Base-by-base conservation (phyloP, 2,113 vertebrate species). In the Trematocara nigrifrons region DNA sequence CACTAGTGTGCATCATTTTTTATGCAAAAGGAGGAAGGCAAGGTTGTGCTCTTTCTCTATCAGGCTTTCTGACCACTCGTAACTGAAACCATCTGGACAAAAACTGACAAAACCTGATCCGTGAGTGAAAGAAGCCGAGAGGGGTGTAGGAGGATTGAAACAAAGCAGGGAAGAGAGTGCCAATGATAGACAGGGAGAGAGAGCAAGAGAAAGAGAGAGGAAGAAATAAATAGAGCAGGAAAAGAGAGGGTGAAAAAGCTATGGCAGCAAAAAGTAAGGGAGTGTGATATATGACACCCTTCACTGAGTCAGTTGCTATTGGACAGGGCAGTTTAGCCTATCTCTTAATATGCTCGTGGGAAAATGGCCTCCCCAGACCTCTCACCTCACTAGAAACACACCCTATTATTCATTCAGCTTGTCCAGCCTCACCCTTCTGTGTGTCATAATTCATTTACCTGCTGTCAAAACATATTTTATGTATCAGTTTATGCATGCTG, bases 61-160 rank as follows among this genome's bases (percentile, higher is more conserved):
- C 87, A 49, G 86, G 66, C 74, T 86, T 84, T 82, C 89, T 86
- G 93, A 89, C 89, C 88, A 84, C 45, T 33, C 89, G 92, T 93
- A 92, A 95, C 88, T 85, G 79, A 91, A 92, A 92, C 94, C 92
- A 89, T 89, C 64, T 92, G 89, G 91, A 80, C 82, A n/a, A 64
- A 64, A 7, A 10, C 82, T 76, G 81, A 74, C 86, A 91, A 89
- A 94, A 93, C 89, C 87, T 69, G 91, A 94, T 91, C 83, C 47
- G 12, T 53, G 85, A 84, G 82, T 54, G 91, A 90, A 87, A 81
- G 86, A 93, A 91, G 82, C 79, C 61, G 26, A 84, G 71, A 80
- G 85, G 81, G 77, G 47, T 52, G 74, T 54, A 16, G 78, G 51
- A 35, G 74, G 79, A 45, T 6, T 83, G 83, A 85, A 88, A 94